Percentiles rank a stretch among this genome's conserved stretches.
phyloP scores from a whole-genome alignment of 2,797 vertebrate species.

The Sylvilagus floridanus region DNA sequence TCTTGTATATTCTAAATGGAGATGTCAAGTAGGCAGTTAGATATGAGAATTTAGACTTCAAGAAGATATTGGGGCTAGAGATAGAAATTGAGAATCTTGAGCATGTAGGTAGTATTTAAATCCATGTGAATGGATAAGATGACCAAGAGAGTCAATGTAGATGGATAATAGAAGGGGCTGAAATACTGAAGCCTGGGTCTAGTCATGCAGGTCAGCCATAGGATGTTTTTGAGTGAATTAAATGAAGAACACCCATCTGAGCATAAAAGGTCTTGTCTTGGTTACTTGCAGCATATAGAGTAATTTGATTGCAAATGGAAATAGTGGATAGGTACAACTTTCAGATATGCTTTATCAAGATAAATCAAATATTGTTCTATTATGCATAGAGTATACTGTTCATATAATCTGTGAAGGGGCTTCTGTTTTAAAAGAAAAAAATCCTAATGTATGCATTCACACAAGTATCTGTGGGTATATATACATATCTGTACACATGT shows the following conservation, averaged over 20 bases:
- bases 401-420: not conserved
- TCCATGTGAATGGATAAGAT: not conserved
- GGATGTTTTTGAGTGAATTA: not conserved
- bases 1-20: not conserved
- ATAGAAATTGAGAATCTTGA: not conserved
- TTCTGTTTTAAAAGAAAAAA: constrained; percentile 14
- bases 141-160: not conserved
- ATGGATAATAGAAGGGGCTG: not conserved
- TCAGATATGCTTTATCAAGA: constrained; percentile 31
- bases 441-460: not conserved
- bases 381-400: not conserved
- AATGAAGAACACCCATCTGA: not conserved
- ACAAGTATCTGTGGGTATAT: not conserved
- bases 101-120: not conserved
- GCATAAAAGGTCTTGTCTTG: not conserved
- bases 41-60: not conserved
- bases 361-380: not conserved
- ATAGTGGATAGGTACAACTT: not conserved
- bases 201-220: not conserved
- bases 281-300: not conserved
- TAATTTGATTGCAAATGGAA: constrained; percentile 4
- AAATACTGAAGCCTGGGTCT: not conserved
- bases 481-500: no score
- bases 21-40: not conserved
- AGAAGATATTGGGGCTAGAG: not conserved